Evolutionary conservation across 23 tunicate genomes (phyloP), one percentile per base, ranked within the genome.

Genomic region (Botrylloides violaceus): DNA sequence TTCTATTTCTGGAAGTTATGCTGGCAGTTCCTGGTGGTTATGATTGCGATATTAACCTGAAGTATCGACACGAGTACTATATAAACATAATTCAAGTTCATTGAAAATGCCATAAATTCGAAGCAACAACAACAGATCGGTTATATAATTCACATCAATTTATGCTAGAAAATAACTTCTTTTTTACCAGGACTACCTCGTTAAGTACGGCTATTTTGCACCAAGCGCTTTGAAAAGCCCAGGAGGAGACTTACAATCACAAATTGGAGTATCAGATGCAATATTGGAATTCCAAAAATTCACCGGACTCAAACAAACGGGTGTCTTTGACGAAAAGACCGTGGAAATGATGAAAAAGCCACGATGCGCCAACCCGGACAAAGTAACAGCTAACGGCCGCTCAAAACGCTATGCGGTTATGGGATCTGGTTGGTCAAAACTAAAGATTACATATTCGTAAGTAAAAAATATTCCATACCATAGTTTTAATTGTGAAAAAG

Each of bases 361-460:
- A 7, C 34, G 97, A 59, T 90, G 97, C 59, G 97, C 72, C 9
- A 90, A 90, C 58, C 80, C 88, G 0, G 96, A 88, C 49, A 77
- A 72, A 73, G 76, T 55, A 21, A 31, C 94, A 12, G 77, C 79
- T 26, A 36, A 47, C 47, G 72, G 71, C 2, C 66, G 95, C 33
- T 75, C 60, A 34, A 65, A 61, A 61, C 59, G 95, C 3, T 87
- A 76, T 62, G 81, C 83, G 24, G 76, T 79, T 3, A 84, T 87
- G 20, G 95, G 84, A 21, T 70, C 86, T 0, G 61, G 68, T 35
- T 87, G 95, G 95, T 31, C 58, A 28, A 76, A 80, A 30, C 38
- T 37, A 2, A 50, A 49, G 34, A 71, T 87, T 20, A 80, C 86
- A 53, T 87, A 87, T 63, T 75, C 85, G 95, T 87, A 76, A 76